Evolutionary conservation across 2,113 vertebrate genomes (phyloP).

Genomic region (Butorides virescens): DNA sequence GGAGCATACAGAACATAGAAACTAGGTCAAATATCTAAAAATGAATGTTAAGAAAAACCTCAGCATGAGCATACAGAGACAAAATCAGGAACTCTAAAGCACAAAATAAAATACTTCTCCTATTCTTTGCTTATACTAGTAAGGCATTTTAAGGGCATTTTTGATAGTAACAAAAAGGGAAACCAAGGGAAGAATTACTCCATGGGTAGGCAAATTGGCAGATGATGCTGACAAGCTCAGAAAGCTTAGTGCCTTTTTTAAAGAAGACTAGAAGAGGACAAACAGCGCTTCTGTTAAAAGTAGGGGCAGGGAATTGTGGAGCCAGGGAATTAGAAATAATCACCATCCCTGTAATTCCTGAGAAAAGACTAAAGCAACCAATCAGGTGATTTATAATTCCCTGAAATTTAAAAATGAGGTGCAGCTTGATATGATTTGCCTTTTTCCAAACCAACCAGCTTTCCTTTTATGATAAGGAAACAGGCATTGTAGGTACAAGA

Average conservation of each 20-base stretch:
- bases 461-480: not conserved
- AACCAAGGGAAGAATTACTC: not conserved
- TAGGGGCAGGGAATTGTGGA: not conserved
- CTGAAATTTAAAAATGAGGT: not conserved
- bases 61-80: not conserved
- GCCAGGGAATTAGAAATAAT: not conserved
- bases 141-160: not conserved
- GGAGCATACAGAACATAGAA: slow-evolving; percentile 1
- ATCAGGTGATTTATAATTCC: not conserved
- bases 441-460: not conserved
- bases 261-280: not conserved
- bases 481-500: not conserved
- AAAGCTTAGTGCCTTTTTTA: not conserved
- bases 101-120: slow-evolving; percentile 22
- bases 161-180: not conserved
- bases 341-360: not conserved
- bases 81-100: not conserved
- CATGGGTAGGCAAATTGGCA: not conserved
- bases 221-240: not conserved
- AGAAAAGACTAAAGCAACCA: not conserved
- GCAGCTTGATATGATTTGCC: not conserved
- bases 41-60: slow-evolving; percentile 9
- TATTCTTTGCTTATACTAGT: slow-evolving; percentile 37
- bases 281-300: not conserved
- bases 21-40: slow-evolving; percentile 65